Conservation (phyloP, 2,113 vertebrate species). For the Mixornis gularis region DNA sequence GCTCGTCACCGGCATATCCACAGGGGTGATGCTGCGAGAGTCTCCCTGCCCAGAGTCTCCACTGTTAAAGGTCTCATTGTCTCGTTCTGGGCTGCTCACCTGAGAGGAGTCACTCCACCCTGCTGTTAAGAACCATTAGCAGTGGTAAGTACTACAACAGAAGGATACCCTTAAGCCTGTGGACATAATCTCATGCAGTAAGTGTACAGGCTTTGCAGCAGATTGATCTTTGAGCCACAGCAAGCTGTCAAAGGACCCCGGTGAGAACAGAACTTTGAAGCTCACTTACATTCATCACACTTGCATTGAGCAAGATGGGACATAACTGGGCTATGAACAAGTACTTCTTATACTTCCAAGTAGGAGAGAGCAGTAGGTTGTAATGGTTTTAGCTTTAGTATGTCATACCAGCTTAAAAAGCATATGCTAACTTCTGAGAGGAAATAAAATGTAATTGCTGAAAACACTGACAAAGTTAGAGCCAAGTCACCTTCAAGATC, state of each 20-base stretch:
- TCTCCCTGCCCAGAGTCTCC: conserved; percentile 89
- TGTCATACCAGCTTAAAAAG: neutral
- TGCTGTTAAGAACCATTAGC: conserved; percentile 58
- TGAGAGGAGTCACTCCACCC: conserved; percentile 93
- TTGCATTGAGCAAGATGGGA: neutral
- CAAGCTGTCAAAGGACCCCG: neutral
- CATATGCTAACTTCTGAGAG: neutral
- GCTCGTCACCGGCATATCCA: conserved; percentile 80
- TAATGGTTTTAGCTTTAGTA: neutral
- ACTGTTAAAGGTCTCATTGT: conserved; percentile 78
- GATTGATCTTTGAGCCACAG: neutral
- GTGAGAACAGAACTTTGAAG: neutral
- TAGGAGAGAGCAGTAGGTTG: neutral
- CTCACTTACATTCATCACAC: neutral
- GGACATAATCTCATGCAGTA: neutral
- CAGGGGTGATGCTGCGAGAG: conserved; percentile 80
- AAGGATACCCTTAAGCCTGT: neutral
- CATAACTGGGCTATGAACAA: neutral
- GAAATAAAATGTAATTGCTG: neutral
- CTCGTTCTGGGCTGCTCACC: conserved; percentile 90
- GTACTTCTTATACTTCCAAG: neutral
- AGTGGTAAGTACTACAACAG: neutral
- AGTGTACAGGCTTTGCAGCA: neutral
- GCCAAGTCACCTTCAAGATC: neutral
- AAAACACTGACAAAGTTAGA: neutral